A percentile compares a stretch with the other conserved stretches of the same genome.
Evolutionary conservation across 2,797 vertebrate genomes (phyloP).

Genomic region (Tokudaia tokunoshimensis): DNA sequence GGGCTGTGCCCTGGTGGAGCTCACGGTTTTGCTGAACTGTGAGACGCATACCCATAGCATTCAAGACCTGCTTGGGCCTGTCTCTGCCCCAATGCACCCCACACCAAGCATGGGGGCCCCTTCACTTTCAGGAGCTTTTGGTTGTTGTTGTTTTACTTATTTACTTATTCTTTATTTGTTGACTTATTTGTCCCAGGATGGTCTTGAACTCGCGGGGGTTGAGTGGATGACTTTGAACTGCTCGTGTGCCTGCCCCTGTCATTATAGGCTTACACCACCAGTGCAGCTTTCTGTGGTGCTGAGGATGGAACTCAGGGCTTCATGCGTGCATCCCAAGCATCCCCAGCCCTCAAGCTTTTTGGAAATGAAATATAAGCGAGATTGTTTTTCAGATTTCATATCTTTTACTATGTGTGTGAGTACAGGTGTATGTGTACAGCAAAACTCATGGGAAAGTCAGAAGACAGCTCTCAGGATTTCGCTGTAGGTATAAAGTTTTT

Average conservation of each 20-base stretch:
- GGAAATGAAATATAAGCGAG: conserved; percentile 18
- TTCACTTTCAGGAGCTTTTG: conserved; percentile 44
- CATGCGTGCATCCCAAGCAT: not conserved
- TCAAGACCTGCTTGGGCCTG: conserved; percentile 1
- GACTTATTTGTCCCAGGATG: not conserved
- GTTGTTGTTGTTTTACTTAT: not conserved
- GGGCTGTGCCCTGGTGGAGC: conserved; percentile 51
- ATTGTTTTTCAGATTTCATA: not conserved
- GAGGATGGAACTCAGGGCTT: not conserved
- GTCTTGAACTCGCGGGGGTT: not conserved
- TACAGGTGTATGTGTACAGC: not conserved
- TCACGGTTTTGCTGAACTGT: conserved; percentile 59
- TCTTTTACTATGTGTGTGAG: not conserved
- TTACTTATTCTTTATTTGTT: not conserved
- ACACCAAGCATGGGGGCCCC: not conserved
- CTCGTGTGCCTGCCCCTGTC: not conserved
- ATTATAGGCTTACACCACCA: not conserved
- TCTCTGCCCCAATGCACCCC: not conserved
- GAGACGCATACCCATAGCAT: not conserved
- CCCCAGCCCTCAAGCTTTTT: not conserved
- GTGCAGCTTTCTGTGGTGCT: not conserved
- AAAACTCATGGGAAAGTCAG: not conserved
- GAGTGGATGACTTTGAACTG: not conserved
- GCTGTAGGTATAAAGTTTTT: not conserved
- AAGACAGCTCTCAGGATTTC: not conserved